Evolutionary conservation across 2,113 vertebrate genomes (phyloP), one percentile per base, ranked within the genome.

Genomic region (Pteruthius melanotis): DNA sequence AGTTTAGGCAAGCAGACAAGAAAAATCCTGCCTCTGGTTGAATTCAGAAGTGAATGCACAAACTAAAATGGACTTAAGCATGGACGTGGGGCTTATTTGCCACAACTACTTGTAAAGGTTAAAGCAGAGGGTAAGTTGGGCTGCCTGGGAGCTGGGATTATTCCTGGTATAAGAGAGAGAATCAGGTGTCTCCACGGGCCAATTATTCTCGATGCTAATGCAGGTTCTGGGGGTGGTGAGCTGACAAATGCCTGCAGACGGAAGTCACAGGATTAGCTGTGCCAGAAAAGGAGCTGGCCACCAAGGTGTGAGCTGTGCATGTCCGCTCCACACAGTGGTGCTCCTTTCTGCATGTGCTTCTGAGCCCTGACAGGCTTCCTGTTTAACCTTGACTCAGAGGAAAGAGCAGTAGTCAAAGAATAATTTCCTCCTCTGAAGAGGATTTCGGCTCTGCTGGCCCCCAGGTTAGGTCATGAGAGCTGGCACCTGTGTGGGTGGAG

Each of bases 291-390:
- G 52, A 66, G 49, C 47, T 44, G 90, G 28, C 37, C 49, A 65
- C 53, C 44, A 49, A 52, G 39, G 37, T 0, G 0, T 28, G 61
- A 89, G 53, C 28, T 42, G 42, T 0, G 0, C n/a, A 28, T 42
- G 15, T 56, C 40, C 0, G 0, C 60, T 74, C 18, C 35, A 16
- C 40, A 26, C 3, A 30, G 19, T 7, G 30, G 7, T 42, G 20
- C 35, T 91, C 17, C 19, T 63, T 70, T 74, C 26, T 42, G 23
- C 39, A 57, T 3, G 5, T 18, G 52, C 12, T 87, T 61, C 77
- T 54, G 59, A 93, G 69, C 50, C 60, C 64, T 74, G 60, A 20
- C 35, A 68, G 45, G 31, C 28, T 59, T 66, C 47, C 2, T 3
- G 45, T 61, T 92, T 87, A 60, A 68, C 52, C 27, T 14, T 42